Base-by-base conservation (phyloP, 2,888 invertebrate genomes). In the Lepidocyrtinus sp. region DNA sequence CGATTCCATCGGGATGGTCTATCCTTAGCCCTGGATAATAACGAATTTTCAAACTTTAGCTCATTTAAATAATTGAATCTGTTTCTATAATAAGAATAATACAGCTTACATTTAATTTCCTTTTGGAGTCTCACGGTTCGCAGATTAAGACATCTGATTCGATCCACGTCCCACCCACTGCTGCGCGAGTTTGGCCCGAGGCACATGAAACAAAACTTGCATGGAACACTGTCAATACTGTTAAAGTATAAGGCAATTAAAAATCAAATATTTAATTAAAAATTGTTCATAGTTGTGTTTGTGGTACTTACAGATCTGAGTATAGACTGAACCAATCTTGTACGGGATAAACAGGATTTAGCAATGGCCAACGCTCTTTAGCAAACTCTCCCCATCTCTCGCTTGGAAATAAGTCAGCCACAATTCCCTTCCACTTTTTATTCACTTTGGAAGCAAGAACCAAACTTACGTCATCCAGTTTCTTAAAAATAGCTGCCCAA, bases 361-460 rank as follows among this genome's bases (percentile, higher is more conserved):
- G 96, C 17, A 97, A 91, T 21, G 97, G 97, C 95, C 97, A 98
- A 74, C 96, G 91, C 69, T 92, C 90, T 86, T 91, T 91, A 0
- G 94, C 92, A 88, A 94, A 95, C 83, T 91, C 91, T 84, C 93
- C 92, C 97, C 97, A 98, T 88, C 94, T 93, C 63, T 93, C 91
- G 73, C 93, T 92, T 0, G 94, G 92, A 79, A 94, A 93, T 86
- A 95, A 94, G 83, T 94, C 93, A 75, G 93, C 92, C 72, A 97
- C 90, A 36, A 97, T 92, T 59, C 93, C 92, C 84, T 92, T 91
- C 97, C 97, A 97, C 83, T 96, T 92, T 83, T 92, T 91, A 88
- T 96, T 96, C 27, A 96, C 97, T 88, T 94, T 94, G 50, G 95
- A 94, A 77, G 94, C 95, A 87, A 94, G 94, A 93, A 96, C 95